phyloP scores from a whole-genome alignment of 2,888 invertebrate genomes.

The Teinopalpus imperialis region DNA sequence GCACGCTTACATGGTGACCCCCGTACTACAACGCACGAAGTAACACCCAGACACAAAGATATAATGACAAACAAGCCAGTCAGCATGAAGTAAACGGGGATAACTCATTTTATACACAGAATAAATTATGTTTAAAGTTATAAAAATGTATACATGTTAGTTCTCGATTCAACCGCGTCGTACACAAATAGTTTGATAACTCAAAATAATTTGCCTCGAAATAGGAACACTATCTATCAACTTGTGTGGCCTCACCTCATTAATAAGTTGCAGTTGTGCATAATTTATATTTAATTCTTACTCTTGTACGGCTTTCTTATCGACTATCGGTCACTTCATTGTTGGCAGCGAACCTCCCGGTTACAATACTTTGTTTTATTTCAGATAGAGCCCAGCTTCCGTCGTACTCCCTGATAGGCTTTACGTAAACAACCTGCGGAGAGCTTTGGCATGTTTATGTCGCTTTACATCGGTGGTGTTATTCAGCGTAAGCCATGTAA shows the following conservation, averaged over 20 bases:
- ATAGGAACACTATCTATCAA: slow-evolving; percentile 14
- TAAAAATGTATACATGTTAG: too few species aligned
- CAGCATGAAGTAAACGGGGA: background rate
- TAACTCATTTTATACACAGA: too few species aligned
- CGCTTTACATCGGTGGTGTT: slow-evolving; percentile 30
- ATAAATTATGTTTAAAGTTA: too few species aligned
- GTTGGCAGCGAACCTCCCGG: slow-evolving; percentile 20
- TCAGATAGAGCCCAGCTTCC: slow-evolving; percentile 52
- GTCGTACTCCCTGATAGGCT: slow-evolving; percentile 39
- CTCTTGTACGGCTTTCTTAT: slow-evolving; percentile 18
- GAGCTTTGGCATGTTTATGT: slow-evolving; percentile 46
- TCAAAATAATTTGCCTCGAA: slow-evolving; percentile 7
- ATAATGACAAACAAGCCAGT: background rate
- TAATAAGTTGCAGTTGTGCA: slow-evolving; percentile 17
- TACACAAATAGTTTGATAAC: slow-evolving; percentile 15
- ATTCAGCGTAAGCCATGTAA: too few species aligned
- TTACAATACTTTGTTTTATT: slow-evolving; percentile 39
- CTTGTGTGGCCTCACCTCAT: slow-evolving; percentile 24
- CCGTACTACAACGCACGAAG: slow-evolving; percentile 70
- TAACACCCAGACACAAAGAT: slow-evolving; percentile 40
- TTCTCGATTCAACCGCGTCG: too few species aligned
- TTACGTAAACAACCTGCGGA: slow-evolving; percentile 36
- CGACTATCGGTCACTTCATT: slow-evolving; percentile 21
- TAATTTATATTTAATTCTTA: slow-evolving; percentile 22
- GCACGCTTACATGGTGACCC: slow-evolving; percentile 36